These are phyloP conservation scores for Nothocercus julius DNA, from an alignment of 2,113 vertebrate genomes.

Conservation along the genomic window DNA sequence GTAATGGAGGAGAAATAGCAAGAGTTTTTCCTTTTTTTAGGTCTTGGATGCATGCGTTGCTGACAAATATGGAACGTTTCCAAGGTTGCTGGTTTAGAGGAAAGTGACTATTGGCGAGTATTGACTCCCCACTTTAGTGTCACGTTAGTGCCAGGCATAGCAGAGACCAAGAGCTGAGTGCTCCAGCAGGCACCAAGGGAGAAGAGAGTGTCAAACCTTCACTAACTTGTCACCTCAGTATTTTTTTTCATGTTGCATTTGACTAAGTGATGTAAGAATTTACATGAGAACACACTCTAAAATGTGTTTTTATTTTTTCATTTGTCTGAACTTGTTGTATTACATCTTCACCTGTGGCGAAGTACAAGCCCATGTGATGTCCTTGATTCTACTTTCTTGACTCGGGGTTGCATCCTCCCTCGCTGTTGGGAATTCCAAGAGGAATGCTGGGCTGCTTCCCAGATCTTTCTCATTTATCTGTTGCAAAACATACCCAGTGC, in stretches of 20 bases:
- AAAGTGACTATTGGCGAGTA: background rate
- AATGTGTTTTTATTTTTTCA: background rate
- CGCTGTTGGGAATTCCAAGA: background rate
- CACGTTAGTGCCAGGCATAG: background rate
- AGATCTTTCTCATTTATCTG: rapidly evolving
- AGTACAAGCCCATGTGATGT: background rate
- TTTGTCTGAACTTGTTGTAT: background rate
- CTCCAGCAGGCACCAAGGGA: background rate
- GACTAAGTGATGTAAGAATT: background rate
- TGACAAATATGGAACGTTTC: background rate
- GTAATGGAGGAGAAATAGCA: background rate
- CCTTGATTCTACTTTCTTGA: background rate
- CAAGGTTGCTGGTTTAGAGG: background rate
- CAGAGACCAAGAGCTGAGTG: background rate
- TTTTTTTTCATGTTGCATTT: background rate
- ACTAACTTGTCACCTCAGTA: background rate
- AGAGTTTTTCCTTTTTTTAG: background rate
- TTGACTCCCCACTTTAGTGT: background rate
- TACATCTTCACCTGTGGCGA: background rate
- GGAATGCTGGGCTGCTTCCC: background rate
- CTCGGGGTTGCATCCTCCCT: background rate
- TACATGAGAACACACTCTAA: background rate
- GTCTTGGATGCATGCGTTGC: background rate
- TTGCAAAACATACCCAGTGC: background rate
- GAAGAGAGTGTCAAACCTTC: background rate